Evolutionary conservation across 2,113 vertebrate species (phyloP).

Genomic region (Lepisosteus osseus): DNA sequence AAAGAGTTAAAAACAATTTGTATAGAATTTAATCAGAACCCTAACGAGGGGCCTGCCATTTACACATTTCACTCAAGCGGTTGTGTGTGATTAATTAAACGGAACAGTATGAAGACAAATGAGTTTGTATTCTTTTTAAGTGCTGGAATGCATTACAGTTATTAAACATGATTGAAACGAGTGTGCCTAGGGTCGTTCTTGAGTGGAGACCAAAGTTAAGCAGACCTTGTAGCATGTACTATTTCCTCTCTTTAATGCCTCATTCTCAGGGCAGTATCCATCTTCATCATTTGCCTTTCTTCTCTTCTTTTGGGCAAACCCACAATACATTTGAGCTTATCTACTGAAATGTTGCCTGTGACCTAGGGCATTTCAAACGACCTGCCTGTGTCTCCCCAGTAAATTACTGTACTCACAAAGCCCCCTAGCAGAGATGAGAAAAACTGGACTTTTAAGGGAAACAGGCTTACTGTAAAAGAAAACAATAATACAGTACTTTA

Average conservation of each 20-base stretch:
- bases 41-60: neutral
- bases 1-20: neutral
- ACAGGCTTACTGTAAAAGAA: too few relatives aligned
- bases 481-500: too few relatives aligned
- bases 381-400: too few relatives aligned
- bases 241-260: constrained; percentile 1
- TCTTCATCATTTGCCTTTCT: neutral
- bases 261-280: neutral
- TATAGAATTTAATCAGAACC: neutral
- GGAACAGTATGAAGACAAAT: neutral
- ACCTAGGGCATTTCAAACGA: too few relatives aligned
- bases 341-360: neutral
- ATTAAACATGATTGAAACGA: neutral
- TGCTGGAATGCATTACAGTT: neutral
- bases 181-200: constrained; percentile 4
- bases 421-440: too few relatives aligned
- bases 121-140: neutral
- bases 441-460: too few relatives aligned
- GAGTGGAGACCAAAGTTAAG: neutral
- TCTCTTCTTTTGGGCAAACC: neutral
- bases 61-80: neutral
- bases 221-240: neutral
- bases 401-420: too few relatives aligned
- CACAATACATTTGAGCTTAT: neutral
- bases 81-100: neutral